phyloP scores from a whole-genome alignment of 2,797 vertebrate genomes.

The Parauchenoglanis ngamensis region DNA sequence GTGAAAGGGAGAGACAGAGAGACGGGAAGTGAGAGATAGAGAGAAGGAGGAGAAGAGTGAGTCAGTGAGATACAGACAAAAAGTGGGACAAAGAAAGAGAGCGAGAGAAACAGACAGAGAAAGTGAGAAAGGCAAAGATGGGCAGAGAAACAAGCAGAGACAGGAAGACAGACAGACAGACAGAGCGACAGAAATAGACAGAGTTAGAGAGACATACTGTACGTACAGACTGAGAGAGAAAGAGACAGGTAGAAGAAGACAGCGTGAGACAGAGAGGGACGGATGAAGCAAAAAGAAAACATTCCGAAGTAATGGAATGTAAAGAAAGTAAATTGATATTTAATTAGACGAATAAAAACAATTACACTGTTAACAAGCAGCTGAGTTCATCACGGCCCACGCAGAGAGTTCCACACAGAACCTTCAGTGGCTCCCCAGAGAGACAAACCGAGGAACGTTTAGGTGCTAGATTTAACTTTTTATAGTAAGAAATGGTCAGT shows the following conservation, averaged over 20 bases:
- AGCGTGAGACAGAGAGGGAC: not conserved
- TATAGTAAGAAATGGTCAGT: not conserved
- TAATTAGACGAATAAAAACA: not conserved
- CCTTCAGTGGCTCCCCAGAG: not conserved
- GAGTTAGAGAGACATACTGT: not conserved
- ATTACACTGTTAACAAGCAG: not conserved
- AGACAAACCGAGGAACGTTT: not conserved
- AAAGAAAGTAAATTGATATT: not conserved
- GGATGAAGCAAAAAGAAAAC: not conserved
- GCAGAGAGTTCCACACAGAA: not conserved
- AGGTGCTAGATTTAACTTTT: too few relatives aligned
- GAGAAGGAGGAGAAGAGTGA: too few relatives aligned
- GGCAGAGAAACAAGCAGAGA: not conserved
- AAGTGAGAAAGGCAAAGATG: too few relatives aligned
- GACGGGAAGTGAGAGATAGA: not conserved
- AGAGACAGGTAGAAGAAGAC: not conserved
- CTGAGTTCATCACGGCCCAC: not conserved
- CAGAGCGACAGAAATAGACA: not conserved
- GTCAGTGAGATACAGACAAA: not conserved
- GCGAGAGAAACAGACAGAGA: not conserved
- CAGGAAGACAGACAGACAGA: not conserved
- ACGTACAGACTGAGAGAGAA: not conserved
- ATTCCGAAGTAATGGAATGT: not conserved
- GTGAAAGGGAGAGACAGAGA: not conserved
- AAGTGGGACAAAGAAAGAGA: not conserved